Evolutionary conservation across 1,140 invertebrate species (phyloP).

Genomic region (Eumeta japonica): DNA sequence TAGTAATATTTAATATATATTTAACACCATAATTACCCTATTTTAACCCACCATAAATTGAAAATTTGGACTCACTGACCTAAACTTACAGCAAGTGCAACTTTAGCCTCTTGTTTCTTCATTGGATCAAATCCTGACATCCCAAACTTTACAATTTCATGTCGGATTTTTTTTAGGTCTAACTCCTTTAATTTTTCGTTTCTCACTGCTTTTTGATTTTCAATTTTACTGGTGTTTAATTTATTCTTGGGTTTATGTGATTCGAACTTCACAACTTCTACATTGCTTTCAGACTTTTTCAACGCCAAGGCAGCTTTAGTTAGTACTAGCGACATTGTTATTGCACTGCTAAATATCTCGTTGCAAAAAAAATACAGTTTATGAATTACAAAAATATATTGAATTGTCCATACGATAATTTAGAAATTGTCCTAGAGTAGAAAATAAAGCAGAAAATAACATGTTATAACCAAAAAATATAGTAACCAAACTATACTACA

Average conservation of each 20-base stretch:
- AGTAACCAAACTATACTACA: too few relatives aligned
- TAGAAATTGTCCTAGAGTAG: too few relatives aligned
- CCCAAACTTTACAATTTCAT: slow-evolving; percentile 68
- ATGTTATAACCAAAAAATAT: too few relatives aligned
- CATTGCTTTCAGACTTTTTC: slow-evolving; percentile 43
- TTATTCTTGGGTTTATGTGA: slow-evolving; percentile 56
- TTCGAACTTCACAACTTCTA: slow-evolving; percentile 52
- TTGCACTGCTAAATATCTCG: too few relatives aligned
- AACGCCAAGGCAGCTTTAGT: slow-evolving; percentile 58
- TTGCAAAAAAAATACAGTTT: too few relatives aligned
- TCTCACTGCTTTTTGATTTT: slow-evolving; percentile 5
- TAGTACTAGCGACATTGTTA: slow-evolving; percentile 38
- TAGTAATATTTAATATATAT: too few relatives aligned
- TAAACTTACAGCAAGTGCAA: slow-evolving; percentile 63
- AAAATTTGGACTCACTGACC: too few relatives aligned
- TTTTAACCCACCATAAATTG: too few relatives aligned
- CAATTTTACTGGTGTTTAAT: slow-evolving; percentile 13
- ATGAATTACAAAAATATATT: too few relatives aligned
- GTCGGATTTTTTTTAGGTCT: slow-evolving; percentile 61
- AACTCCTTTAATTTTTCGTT: slow-evolving; percentile 35
- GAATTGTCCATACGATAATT: too few relatives aligned
- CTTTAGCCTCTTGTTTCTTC: slow-evolving; percentile 62
- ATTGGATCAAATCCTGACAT: slow-evolving; percentile 63
- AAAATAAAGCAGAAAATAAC: too few relatives aligned
- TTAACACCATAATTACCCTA: too few relatives aligned